Evolutionary conservation across 2,888 invertebrate species (phyloP).

Genomic region (Sericinus montela): DNA sequence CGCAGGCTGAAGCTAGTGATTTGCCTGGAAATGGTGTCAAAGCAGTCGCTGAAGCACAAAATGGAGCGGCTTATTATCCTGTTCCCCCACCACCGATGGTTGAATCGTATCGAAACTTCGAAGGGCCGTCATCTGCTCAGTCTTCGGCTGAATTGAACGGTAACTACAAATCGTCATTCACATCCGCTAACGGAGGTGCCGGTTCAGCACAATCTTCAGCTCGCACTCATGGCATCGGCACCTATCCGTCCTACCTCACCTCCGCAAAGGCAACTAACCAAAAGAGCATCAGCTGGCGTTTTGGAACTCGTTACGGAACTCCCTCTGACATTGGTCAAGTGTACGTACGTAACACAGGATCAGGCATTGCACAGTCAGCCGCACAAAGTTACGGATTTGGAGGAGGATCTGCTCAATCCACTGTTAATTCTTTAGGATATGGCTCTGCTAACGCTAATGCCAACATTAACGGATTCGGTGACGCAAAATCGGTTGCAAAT

Average conservation of each 20-base stretch:
- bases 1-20: constrained; percentile 43
- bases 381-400: constrained; percentile 23
- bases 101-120: constrained; percentile 59
- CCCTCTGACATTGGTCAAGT: constrained; percentile 30
- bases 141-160: too few relatives aligned
- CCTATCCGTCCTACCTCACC: constrained; percentile 44
- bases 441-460: constrained; percentile 42
- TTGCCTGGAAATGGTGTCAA: constrained; percentile 28
- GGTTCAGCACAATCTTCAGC: constrained; percentile 53
- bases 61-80: constrained; percentile 45
- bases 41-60: constrained; percentile 33
- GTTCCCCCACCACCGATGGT: constrained; percentile 53
- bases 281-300: constrained; percentile 56
- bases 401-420: constrained; percentile 24
- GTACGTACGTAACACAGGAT: constrained; percentile 24
- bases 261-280: constrained; percentile 40
- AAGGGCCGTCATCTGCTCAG: constrained; percentile 39
- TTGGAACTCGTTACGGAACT: constrained; percentile 53
- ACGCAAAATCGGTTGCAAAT: constrained; percentile 38
- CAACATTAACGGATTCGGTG: constrained; percentile 38
- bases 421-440: constrained; percentile 38
- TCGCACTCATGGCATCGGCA: constrained; percentile 43
- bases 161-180: constrained; percentile 35
- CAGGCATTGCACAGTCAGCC: constrained; percentile 28
- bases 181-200: constrained; percentile 34